phyloP scores from a whole-genome alignment of 2,797 vertebrate genomes.

The Australoheros facetus region DNA sequence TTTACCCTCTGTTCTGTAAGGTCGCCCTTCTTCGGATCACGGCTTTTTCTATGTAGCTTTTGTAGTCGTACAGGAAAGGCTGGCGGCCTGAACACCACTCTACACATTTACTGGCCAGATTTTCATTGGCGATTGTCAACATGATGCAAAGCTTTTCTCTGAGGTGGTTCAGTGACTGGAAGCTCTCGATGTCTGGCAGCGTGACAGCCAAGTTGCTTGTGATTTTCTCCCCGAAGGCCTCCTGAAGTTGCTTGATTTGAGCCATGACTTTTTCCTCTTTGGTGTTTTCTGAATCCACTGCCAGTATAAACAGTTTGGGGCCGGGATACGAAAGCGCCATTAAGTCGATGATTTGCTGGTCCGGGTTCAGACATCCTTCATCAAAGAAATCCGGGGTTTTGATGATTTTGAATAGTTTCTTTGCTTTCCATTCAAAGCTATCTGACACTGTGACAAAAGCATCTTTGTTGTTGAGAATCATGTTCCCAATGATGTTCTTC shows the following conservation, averaged over 20 bases:
- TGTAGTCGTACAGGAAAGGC: not conserved
- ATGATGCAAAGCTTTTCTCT: fast-evolving
- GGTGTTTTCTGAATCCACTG: not conserved
- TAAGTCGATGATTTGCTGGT: slow-evolving; percentile 35
- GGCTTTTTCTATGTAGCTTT: slow-evolving; percentile 5
- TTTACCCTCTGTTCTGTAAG: not conserved
- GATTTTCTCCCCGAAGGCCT: not conserved
- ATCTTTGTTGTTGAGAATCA: not conserved
- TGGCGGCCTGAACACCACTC: fast-evolving
- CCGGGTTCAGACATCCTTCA: not conserved
- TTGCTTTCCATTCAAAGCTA: not conserved
- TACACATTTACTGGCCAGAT: not conserved
- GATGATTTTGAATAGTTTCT: not conserved
- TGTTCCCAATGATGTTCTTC: not conserved
- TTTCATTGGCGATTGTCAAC: not conserved
- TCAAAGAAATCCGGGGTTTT: not conserved
- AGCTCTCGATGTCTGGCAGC: not conserved
- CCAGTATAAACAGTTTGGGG: slow-evolving; percentile 14
- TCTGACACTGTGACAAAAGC: fast-evolving
- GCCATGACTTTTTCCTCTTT: fast-evolving
- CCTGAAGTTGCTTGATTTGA: slow-evolving; percentile 1
- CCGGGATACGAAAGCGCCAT: slow-evolving; percentile 16
- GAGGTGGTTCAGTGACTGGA: not conserved
- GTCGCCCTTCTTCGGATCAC: not conserved
- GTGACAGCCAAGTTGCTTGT: not conserved